Conservation (phyloP, 2,797 vertebrate genomes). For the Bradypodion pumilum region DNA sequence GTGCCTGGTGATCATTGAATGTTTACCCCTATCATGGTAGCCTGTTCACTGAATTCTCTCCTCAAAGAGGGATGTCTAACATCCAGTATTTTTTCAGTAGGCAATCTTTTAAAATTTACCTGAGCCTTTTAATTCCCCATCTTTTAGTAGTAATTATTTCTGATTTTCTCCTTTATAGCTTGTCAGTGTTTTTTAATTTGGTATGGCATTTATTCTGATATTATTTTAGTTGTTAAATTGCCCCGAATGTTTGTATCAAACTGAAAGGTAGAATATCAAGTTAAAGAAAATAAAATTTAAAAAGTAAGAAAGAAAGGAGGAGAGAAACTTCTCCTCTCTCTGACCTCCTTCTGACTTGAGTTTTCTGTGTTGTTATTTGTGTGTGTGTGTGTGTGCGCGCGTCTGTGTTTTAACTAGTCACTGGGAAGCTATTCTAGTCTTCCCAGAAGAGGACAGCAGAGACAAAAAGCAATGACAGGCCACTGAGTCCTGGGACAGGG, state of each 20-base stretch:
- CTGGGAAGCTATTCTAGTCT: background rate
- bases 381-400: too few species aligned
- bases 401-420: background rate
- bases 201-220: background rate
- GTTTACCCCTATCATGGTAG: background rate
- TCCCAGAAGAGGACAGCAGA: conserved; percentile 18
- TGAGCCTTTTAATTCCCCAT: background rate
- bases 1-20: background rate
- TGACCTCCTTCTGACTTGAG: too few species aligned
- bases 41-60: background rate
- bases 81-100: background rate
- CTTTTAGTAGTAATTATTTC: background rate
- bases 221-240: background rate
- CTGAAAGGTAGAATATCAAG: background rate
- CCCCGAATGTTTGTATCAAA: background rate
- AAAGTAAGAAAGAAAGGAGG: too few species aligned
- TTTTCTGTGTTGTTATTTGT: background rate
- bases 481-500: background rate
- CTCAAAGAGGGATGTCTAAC: background rate
- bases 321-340: background rate
- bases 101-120: too few species aligned
- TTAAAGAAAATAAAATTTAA: too few species aligned
- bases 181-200: background rate
- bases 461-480: background rate
- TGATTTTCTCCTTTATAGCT: background rate